These are phyloP conservation scores for Gnathonemus echidnorhynchus DNA, from an alignment of 2,113 vertebrate species.

Conservation along the genomic window DNA sequence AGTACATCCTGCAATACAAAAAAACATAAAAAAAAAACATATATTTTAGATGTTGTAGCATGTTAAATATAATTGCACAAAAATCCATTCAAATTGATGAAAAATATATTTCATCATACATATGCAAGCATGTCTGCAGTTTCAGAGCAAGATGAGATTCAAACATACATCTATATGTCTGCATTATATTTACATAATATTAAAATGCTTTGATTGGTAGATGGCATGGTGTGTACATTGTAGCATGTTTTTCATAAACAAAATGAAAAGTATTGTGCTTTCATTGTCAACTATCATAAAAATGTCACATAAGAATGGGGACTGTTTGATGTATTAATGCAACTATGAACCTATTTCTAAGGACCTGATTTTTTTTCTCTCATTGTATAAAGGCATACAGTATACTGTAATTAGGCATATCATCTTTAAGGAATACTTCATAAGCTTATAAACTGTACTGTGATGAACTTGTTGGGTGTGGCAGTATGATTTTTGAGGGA, in stretches of 20 bases:
- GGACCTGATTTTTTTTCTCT: not conserved
- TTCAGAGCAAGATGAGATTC: not conserved
- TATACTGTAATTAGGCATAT: not conserved
- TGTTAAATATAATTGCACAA: not conserved
- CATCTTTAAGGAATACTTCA: not conserved
- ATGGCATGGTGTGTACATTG: not conserved
- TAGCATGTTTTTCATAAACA: not conserved
- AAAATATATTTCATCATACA: not conserved
- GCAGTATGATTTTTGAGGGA: not conserved
- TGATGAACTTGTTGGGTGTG: not conserved
- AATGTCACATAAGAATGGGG: not conserved
- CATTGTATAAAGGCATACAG: not conserved
- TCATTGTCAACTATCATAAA: not conserved
- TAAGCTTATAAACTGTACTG: not conserved
- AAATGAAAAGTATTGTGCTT: not conserved
- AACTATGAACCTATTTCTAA: not conserved
- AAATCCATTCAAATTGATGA: not conserved
- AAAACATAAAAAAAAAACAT: not conserved
- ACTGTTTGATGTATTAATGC: not conserved
- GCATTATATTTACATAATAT: not conserved
- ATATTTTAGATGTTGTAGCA: slow-evolving; percentile 9
- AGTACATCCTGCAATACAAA: not conserved
- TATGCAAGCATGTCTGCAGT: not conserved
- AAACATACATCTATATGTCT: not conserved
- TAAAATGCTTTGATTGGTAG: not conserved